phyloP scores from a whole-genome alignment of 2,888 invertebrate genomes.

The Trachelus stipa region DNA sequence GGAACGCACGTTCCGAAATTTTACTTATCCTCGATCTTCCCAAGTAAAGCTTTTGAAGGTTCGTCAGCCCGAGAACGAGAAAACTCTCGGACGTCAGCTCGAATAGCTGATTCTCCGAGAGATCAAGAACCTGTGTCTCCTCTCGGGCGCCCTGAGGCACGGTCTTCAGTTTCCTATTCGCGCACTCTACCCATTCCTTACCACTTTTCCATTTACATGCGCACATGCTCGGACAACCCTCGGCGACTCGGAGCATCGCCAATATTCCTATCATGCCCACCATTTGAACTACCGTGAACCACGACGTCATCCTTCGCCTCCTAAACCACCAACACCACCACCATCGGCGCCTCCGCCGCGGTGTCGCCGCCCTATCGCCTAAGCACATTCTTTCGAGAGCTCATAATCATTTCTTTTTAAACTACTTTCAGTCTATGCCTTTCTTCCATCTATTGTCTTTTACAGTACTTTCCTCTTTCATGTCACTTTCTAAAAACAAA shows the following conservation, averaged over 20 bases:
- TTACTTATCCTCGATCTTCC: conserved; percentile 82
- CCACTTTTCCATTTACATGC: conserved; percentile 94
- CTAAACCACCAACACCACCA: conserved; percentile 48
- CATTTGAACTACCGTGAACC: conserved; percentile 29
- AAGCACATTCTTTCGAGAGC: neutral
- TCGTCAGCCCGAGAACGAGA: conserved; percentile 80
- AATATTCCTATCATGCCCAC: neutral
- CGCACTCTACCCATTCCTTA: conserved; percentile 90
- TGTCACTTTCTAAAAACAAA: too few species aligned
- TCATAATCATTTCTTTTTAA: conserved; percentile 16
- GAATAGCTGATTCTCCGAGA: conserved; percentile 85
- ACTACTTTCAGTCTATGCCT: too few species aligned
- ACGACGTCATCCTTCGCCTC: conserved; percentile 35
- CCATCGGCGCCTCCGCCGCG: conserved; percentile 1
- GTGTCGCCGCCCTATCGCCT: conserved; percentile 24
- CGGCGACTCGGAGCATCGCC: conserved; percentile 23
- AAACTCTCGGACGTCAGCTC: conserved; percentile 84
- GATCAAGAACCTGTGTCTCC: conserved; percentile 88
- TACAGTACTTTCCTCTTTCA: too few species aligned
- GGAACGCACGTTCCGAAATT: conserved; percentile 84
- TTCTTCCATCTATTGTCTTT: too few species aligned
- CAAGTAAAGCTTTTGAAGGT: conserved; percentile 88
- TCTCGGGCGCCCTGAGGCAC: conserved; percentile 85
- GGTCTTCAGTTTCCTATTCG: conserved; percentile 79
- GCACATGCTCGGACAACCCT: conserved; percentile 81